These are phyloP conservation scores for Cynopterus sphinx DNA, from an alignment of 2,797 vertebrate genomes.

Conservation along the genomic window DNA sequence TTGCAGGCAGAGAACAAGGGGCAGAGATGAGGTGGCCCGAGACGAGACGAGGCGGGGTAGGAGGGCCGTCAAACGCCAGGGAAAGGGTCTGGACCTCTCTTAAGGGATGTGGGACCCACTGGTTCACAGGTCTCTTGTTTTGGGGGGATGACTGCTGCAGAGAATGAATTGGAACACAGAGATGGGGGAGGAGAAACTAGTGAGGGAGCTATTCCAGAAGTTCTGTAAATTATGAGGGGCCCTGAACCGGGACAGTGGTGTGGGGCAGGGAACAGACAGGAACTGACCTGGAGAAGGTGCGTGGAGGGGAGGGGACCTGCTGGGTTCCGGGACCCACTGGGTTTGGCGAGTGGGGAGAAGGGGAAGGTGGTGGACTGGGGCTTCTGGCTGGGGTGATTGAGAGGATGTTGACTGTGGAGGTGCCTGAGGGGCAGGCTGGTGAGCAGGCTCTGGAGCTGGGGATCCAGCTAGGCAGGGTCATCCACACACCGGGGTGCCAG, in stretches of 20 bases:
- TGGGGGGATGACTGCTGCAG: not conserved
- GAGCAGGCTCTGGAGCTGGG: not conserved
- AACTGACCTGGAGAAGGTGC: not conserved
- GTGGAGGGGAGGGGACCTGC: not conserved
- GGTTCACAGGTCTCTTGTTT: not conserved
- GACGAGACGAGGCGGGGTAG: not conserved
- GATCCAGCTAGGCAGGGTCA: not conserved
- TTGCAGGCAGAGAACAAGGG: not conserved
- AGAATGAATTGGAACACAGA: not conserved
- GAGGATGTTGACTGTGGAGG: not conserved
- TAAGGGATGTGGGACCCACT: not conserved
- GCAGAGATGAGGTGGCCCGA: not conserved
- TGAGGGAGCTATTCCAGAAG: not conserved
- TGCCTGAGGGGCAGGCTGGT: not conserved
- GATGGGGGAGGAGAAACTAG: not conserved
- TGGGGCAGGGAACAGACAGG: not conserved
- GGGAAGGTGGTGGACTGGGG: not conserved
- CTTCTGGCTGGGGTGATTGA: not conserved
- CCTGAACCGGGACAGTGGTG: not conserved
- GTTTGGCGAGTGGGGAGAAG: not conserved
- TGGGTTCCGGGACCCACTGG: fast-evolving
- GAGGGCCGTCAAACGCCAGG: not conserved
- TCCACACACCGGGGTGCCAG: not conserved
- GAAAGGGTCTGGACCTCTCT: not conserved
- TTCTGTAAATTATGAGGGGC: not conserved